Conservation (phyloP, 37 sponge, comb jelly and placozoan species). For the Spongia lamella region DNA sequence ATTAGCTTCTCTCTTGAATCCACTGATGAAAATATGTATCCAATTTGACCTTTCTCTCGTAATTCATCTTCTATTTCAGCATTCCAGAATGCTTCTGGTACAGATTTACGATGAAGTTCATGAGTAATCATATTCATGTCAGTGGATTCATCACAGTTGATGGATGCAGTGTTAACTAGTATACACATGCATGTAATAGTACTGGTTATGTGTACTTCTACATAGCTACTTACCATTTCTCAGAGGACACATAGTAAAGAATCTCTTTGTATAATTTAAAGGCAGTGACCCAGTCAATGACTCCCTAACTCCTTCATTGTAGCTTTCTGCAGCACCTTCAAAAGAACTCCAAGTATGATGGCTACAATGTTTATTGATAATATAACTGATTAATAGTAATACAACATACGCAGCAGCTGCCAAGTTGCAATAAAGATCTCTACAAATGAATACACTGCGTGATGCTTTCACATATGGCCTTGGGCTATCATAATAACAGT, state of each 20-base stretch:
- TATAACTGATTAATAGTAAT: not conserved
- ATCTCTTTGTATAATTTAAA: not conserved
- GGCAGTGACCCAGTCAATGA: not conserved
- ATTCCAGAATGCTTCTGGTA: slow-evolving; percentile 34
- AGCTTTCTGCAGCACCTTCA: slow-evolving; percentile 6
- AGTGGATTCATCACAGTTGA: not conserved
- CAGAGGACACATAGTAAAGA: not conserved
- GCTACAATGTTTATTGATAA: not conserved
- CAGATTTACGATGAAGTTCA: slow-evolving; percentile 20
- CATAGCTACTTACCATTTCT: not conserved
- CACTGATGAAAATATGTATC: not conserved
- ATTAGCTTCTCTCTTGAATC: slow-evolving; percentile 1
- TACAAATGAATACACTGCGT: not conserved
- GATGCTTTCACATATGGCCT: slow-evolving; percentile 7
- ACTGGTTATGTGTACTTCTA: not conserved
- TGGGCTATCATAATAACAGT: not conserved
- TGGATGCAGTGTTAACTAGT: not conserved
- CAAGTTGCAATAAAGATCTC: not conserved
- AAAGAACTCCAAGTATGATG: slow-evolving; percentile 37
- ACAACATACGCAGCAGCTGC: slow-evolving; percentile 12
- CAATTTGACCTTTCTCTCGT: not conserved
- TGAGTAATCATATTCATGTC: not conserved
- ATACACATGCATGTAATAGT: not conserved
- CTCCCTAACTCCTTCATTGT: slow-evolving; percentile 7
- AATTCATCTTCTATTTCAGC: slow-evolving; percentile 20